Base-by-base conservation (phyloP, 1,140 invertebrate species). In the Agrypnia vestita region DNA sequence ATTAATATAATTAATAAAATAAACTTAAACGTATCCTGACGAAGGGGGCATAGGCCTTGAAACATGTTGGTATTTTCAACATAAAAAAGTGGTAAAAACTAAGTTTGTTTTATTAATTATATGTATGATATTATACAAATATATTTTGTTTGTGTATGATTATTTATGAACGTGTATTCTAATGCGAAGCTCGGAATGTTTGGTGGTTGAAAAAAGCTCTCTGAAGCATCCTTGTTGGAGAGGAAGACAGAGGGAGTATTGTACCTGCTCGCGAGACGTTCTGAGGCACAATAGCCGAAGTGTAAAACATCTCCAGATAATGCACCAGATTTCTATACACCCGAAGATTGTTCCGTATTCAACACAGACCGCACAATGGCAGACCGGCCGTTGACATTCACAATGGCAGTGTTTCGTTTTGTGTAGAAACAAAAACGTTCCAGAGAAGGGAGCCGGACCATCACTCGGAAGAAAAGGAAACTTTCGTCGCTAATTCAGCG, bases 251-350 rank as follows among this genome's bases (percentile, higher is more conserved):
- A 53, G n/a, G 53, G 15, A 56, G 15, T 56, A 19, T 56, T 19
- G 53, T 56, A 19, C 6, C 19, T 56, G 53, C 53, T 56, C 53
- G 15, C n/a, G 53, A 55, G 13, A 55, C n/a, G 53, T 56, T 13
- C n/a, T 11, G 19, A 15, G 15, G 9, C 13, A 56, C 53, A 56
- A 56, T 56, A 19, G 12, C 53, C 53, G n/a, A 56, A 56, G 53
- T 19, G 53, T 56, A 17, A 17, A 56, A 56, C 53, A 56, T 56
- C 53, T 56, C 11, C 51, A 53, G 51, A 53, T 53, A 53, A 53
- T 53, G 4, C 51, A 53, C 51, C 51, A 53, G 8, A 11, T 9
- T 17, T 56, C 53, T 17, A 19, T 56, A 19, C 0, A 56, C 3
- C 53, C 1, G 53, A 56, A 19, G n/a, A 56, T 56, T 56, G 53